Base-by-base conservation (phyloP, 1,140 invertebrate genomes). In the Spodoptera frugiperda region DNA sequence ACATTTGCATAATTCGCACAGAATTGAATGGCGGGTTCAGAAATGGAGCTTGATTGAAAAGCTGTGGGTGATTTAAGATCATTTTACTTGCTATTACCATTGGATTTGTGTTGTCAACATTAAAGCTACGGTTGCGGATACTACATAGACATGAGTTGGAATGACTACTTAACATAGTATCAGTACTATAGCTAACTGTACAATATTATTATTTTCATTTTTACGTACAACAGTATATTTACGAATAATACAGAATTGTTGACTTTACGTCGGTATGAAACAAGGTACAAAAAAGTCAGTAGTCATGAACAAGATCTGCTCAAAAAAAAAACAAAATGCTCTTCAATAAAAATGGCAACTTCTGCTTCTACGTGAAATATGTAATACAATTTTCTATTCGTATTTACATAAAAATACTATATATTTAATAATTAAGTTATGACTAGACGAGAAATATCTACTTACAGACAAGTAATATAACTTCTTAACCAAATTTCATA, bases 1-100 rank as follows among this genome's bases (percentile, higher is more conserved):
- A 83, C 78, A 87, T 93, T 90, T 89, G 84, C 90, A 92, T 93
- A 91, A 93, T 93, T 89, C 80, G 81, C 79, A 78, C 57, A 81
- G 74, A 90, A 91, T 89, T 79, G 84, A 85, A 87, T 86, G 84
- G 82, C 82, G 83, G 82, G 79, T 87, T 84, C 78, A 81, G 86
- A 86, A 91, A 87, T 87, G 83, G 74, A 74, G 82, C 71, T 70
- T 84, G 78, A 87, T 87, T 89, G 86, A 87, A 89, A 90, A 76
- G 83, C 81, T 71, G 55, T 74, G 44, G 44, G 54, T 73, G 71
- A 73, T 73, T 73, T 73, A 39, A 68, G 46, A 73, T 73, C 71
- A 59, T 73, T 71, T 73, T 73, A 73, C 71, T 59, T 61, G 55
- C 39, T 73, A 49, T 49, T 59, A 73, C 44, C 57, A 55, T 51